phyloP scores from a whole-genome alignment of 2,113 vertebrate species.

The pig (Sus scrofa) region DNA sequence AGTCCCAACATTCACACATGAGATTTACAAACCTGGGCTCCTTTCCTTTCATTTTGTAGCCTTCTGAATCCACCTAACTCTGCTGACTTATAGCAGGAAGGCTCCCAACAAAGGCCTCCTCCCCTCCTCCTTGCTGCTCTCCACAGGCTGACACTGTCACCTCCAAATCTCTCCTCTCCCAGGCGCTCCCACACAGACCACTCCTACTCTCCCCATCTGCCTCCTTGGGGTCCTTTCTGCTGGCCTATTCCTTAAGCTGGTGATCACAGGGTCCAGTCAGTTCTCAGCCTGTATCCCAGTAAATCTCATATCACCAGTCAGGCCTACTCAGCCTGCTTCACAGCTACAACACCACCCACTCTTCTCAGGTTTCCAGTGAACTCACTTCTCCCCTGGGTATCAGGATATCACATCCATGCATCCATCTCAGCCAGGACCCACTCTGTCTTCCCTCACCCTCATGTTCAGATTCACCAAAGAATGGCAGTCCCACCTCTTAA shows the following conservation, averaged over 20 bases:
- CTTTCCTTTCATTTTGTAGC: background rate
- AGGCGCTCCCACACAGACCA: background rate
- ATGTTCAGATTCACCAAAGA: background rate
- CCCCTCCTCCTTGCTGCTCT: background rate
- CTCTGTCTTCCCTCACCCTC: background rate
- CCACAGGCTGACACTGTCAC: background rate
- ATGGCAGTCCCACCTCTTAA: background rate
- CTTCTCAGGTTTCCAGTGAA: background rate
- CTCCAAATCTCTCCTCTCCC: background rate
- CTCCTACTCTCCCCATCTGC: background rate
- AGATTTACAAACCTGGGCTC: background rate
- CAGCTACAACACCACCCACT: background rate
- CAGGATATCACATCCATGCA: background rate
- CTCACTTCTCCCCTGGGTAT: background rate
- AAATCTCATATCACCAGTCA: background rate
- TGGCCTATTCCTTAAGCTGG: background rate
- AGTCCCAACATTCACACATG: background rate
- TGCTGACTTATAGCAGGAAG: background rate
- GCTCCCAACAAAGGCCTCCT: background rate
- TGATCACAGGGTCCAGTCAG: background rate
- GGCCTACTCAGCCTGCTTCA: background rate
- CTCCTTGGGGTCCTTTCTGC: background rate
- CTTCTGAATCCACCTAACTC: background rate
- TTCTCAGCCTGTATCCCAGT: background rate
- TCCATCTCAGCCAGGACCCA: background rate